Evolutionary conservation across 2,797 vertebrate species (phyloP).

Genomic region (Notolepis coatsorum): DNA sequence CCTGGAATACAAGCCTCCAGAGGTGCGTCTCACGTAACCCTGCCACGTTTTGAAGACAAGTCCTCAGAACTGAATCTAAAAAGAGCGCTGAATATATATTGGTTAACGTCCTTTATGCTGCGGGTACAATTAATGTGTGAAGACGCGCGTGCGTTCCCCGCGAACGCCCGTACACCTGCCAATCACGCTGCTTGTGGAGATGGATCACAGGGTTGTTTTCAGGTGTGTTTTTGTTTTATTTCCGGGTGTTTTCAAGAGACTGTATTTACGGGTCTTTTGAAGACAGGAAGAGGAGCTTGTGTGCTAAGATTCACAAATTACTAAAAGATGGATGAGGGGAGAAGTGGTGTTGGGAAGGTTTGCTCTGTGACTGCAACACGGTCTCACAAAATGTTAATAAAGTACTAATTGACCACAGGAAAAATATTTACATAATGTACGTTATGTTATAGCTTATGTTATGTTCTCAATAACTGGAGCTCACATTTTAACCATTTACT

Average conservation of each 20-base stretch:
- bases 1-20: constrained; percentile 68
- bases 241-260: constrained; percentile 59
- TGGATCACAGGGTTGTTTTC: constrained; percentile 73
- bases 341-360: constrained; percentile 8
- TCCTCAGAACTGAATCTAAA: constrained; percentile 81
- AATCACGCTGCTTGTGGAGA: constrained; percentile 74
- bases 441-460: no score
- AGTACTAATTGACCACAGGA: no score
- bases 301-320: constrained; percentile 72
- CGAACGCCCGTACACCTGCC: constrained; percentile 74
- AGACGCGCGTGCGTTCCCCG: constrained; percentile 64
- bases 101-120: constrained; percentile 80
- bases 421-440: no score
- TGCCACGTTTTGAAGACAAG: constrained; percentile 75
- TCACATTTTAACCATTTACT: no score
- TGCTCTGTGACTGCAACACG: not conserved
- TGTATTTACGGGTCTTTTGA: constrained; percentile 75
- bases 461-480: no score
- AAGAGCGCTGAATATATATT: constrained; percentile 84
- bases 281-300: constrained; percentile 55
- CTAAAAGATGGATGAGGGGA: constrained; percentile 43
- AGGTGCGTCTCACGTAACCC: constrained; percentile 59
- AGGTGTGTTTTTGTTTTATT: constrained; percentile 70
- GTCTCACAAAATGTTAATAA: no score
- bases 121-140: constrained; percentile 76